phyloP scores from a whole-genome alignment of 2,797 vertebrate species.

The Trachops cirrhosus region DNA sequence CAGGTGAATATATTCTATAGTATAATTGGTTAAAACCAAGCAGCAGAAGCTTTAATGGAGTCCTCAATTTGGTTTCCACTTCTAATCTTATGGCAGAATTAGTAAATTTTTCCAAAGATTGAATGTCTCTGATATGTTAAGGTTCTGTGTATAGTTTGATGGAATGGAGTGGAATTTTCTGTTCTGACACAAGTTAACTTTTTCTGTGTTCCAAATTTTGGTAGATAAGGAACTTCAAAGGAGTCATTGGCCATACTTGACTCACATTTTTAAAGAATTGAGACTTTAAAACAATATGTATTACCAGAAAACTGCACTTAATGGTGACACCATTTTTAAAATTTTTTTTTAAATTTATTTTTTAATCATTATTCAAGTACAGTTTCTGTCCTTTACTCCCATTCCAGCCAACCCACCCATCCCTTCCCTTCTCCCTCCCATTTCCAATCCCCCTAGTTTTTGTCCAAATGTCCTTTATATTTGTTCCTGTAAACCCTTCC shows the following conservation, averaged over 20 bases:
- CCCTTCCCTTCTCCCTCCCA: no score
- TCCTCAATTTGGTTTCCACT: background rate
- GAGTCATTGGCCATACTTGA: background rate
- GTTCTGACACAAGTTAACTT: background rate
- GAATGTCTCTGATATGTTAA: background rate
- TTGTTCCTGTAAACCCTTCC: no score
- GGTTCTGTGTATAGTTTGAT: conserved; percentile 6
- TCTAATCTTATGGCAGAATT: background rate
- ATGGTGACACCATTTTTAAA: background rate
- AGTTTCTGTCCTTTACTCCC: no score
- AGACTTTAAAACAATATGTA: background rate
- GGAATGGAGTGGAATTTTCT: background rate
- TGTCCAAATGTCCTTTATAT: no score
- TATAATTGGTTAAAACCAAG: background rate
- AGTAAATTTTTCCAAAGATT: background rate
- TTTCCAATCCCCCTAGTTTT: no score
- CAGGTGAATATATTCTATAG: background rate
- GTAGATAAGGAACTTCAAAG: background rate
- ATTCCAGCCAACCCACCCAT: no score
- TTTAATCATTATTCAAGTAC: no score
- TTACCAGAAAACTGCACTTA: background rate
- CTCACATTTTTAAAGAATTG: background rate
- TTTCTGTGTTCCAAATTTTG: background rate
- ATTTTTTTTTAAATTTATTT: no score
- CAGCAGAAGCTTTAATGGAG: background rate